Conservation (phyloP, 2,797 vertebrate genomes). For the Enteromius trimaculatus region DNA sequence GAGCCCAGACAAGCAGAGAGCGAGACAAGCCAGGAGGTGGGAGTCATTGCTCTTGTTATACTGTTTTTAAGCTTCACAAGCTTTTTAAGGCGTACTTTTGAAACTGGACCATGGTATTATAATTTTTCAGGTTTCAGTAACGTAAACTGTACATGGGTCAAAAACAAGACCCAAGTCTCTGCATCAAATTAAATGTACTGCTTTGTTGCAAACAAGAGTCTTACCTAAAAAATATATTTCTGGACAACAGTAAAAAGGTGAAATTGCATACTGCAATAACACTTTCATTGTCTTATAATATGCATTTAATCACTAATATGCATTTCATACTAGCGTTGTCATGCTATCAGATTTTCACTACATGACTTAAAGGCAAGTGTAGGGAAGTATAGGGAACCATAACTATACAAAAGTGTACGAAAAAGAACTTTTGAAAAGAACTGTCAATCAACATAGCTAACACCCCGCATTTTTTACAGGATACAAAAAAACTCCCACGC, state of each 20-base stretch:
- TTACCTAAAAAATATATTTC: no score
- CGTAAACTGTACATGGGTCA: neutral
- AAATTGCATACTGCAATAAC: neutral
- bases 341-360: neutral
- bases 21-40: neutral
- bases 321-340: neutral
- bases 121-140: neutral
- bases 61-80: neutral
- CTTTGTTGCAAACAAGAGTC: neutral
- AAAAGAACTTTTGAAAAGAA: neutral
- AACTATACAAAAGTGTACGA: neutral
- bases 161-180: neutral
- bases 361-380: neutral
- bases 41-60: neutral
- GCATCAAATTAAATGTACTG: neutral
- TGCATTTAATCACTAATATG: no score
- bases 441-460: neutral
- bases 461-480: neutral
- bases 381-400: neutral
- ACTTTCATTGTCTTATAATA: no score
- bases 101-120: neutral
- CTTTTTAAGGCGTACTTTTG: neutral
- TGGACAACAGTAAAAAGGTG: neutral
- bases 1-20: neutral
- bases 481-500: neutral